Evolutionary conservation across 2,797 vertebrate species (phyloP).

Genomic region (Acrossocheilus fasciatus): DNA sequence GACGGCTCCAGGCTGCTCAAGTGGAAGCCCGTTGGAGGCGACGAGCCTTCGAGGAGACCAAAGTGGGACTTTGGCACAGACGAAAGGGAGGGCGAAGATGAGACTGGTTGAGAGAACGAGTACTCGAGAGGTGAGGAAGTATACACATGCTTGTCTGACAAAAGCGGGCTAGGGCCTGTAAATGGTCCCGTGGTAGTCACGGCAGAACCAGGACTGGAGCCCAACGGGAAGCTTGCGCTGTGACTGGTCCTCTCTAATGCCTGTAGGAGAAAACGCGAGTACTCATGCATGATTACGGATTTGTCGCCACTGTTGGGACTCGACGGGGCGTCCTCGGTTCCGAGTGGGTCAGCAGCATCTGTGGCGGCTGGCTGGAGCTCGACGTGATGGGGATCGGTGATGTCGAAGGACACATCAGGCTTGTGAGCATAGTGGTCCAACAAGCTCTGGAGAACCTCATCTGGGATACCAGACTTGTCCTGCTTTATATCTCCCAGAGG

Average conservation of each 20-base stretch:
- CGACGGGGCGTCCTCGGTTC: conserved; percentile 80
- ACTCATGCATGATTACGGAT: conserved; percentile 92
- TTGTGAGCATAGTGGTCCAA: conserved; percentile 96
- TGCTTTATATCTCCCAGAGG: conserved; percentile 87
- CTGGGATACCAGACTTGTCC: conserved; percentile 94
- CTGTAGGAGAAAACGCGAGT: conserved; percentile 98
- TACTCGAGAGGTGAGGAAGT: conserved; percentile 93
- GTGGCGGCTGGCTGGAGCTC: conserved; percentile 81
- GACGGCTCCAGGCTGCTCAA: conserved; percentile 90
- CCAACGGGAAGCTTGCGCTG: conserved; percentile 87
- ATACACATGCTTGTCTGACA: conserved; percentile 95
- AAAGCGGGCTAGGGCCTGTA: conserved; percentile 81
- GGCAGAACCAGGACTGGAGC: conserved; percentile 71
- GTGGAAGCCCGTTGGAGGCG: conserved; percentile 90
- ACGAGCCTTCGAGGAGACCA: conserved; percentile 90
- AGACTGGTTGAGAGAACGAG: conserved; percentile 88
- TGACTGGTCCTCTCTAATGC: conserved; percentile 97
- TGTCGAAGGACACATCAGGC: conserved; percentile 73
- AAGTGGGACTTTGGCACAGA: conserved; percentile 98
- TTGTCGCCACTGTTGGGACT: conserved; percentile 89
- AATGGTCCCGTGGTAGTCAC: conserved; percentile 74
- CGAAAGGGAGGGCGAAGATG: conserved; percentile 86
- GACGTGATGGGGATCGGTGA: conserved; percentile 82
- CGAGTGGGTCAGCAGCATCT: conserved; percentile 77
- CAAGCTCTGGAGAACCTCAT: conserved; percentile 97